These are phyloP conservation scores for Malurus splendens DNA, from an alignment of 2,797 vertebrate species.

Conservation along the genomic window DNA sequence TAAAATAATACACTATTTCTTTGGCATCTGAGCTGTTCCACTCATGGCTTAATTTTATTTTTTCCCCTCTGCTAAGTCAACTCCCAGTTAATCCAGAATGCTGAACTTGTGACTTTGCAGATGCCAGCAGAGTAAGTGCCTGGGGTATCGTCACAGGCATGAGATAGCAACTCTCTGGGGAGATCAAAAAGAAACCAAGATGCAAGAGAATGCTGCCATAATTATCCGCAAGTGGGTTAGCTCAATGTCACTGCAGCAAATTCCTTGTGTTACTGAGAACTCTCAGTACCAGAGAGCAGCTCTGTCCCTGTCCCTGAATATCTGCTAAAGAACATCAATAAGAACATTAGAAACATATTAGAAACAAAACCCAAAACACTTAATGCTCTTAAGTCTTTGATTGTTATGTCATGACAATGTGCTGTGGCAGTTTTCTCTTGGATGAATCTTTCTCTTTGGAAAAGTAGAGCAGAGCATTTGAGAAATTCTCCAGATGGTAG, in stretches of 20 bases:
- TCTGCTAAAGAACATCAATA: neutral
- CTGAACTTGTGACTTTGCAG: conserved; percentile 22
- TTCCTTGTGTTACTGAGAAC: neutral
- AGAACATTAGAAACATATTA: neutral
- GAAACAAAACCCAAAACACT: neutral
- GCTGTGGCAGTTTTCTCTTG: neutral
- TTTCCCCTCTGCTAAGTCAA: neutral
- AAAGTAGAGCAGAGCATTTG: neutral
- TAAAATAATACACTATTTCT: neutral
- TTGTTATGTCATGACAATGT: neutral
- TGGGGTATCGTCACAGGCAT: neutral
- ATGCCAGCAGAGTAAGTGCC: neutral
- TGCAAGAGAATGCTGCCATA: neutral
- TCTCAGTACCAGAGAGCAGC: neutral
- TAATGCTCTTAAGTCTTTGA: neutral
- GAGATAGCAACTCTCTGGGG: neutral
- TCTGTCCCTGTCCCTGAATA: neutral
- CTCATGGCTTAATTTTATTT: neutral
- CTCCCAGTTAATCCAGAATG: neutral
- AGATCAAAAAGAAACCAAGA: conserved; percentile 11
- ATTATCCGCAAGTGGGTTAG: neutral
- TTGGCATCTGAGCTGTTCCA: neutral
- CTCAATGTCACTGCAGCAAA: conserved; percentile 39
- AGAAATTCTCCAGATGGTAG: neutral
- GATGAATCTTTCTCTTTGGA: neutral